Percentiles rank a stretch among this genome's conserved stretches.
These are phyloP conservation scores for Osmerus mordax DNA, from an alignment of 2,113 vertebrate species.

Conservation along the genomic window DNA sequence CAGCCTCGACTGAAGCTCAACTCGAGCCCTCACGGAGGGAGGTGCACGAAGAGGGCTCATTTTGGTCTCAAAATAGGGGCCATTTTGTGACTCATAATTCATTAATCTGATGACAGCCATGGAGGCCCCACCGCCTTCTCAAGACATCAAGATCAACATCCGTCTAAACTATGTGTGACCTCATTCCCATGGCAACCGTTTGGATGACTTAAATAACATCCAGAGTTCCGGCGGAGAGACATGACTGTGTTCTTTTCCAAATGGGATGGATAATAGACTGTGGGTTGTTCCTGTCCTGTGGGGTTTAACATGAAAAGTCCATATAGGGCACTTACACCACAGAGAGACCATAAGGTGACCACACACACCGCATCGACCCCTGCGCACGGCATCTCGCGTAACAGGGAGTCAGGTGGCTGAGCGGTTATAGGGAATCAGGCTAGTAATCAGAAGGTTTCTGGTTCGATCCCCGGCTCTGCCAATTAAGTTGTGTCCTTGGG, in stretches of 20 bases:
- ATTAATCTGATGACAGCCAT: constrained; percentile 68
- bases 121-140: constrained; percentile 52
- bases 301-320: constrained; percentile 46
- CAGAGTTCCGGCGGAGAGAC: constrained; percentile 40
- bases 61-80: constrained; percentile 43
- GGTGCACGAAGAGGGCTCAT: constrained; percentile 34
- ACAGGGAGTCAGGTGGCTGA: neutral
- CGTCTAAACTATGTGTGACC: constrained; percentile 56
- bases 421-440: too few species aligned
- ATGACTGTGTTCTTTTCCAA: constrained; percentile 41
- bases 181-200: constrained; percentile 63
- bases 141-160: constrained; percentile 66
- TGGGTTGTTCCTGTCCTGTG: constrained; percentile 56
- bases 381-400: neutral
- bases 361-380: constrained; percentile 17
- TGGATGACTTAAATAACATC: constrained; percentile 55
- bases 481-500: too few species aligned
- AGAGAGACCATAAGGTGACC: constrained; percentile 28
- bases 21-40: neutral
- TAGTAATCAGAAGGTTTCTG: too few species aligned
- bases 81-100: constrained; percentile 62
- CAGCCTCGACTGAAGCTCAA: neutral
- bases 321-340: constrained; percentile 47
- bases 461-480: too few species aligned
- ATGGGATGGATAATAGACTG: constrained; percentile 30